A percentile compares a stretch with the other conserved stretches of the same genome.
Evolutionary conservation across 2,888 invertebrate genomes (phyloP).

Genomic region (Trileptium ribeirensis): DNA sequence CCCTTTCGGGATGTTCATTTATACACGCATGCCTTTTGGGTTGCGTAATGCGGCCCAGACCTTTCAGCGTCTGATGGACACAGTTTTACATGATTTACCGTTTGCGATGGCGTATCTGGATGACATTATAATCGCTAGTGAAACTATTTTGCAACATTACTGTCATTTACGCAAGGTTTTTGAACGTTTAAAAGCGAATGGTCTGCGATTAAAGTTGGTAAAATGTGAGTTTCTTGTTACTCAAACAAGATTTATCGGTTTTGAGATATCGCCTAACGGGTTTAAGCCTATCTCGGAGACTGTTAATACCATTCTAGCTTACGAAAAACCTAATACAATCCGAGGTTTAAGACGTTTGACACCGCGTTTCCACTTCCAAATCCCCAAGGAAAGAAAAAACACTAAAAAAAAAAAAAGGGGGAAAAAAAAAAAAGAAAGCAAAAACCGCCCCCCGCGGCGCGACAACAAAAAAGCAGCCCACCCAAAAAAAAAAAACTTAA

Average conservation of each 20-base stretch:
- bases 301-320: background rate
- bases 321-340: background rate
- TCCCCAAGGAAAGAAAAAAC: too few relatives aligned
- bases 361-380: too few relatives aligned
- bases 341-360: background rate
- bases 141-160: background rate
- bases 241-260: background rate
- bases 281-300: background rate
- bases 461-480: too few relatives aligned
- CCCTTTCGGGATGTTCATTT: constrained; percentile 30
- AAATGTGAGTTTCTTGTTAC: constrained; percentile 2
- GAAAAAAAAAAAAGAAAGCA: too few relatives aligned
- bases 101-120: constrained; percentile 10
- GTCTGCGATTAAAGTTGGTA: background rate
- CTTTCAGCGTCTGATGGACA: constrained; percentile 29
- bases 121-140: constrained; percentile 5
- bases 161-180: background rate
- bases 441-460: too few relatives aligned
- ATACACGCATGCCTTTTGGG: constrained; percentile 30
- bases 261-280: background rate
- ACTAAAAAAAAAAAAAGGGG: too few relatives aligned
- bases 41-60: constrained; percentile 30
- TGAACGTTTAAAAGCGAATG: background rate
- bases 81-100: background rate
- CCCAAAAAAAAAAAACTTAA: too few relatives aligned